Percentiles rank a stretch among this genome's conserved stretches.
phyloP scores from a whole-genome alignment of 2,113 vertebrate genomes.

The Callionymus lyra region DNA sequence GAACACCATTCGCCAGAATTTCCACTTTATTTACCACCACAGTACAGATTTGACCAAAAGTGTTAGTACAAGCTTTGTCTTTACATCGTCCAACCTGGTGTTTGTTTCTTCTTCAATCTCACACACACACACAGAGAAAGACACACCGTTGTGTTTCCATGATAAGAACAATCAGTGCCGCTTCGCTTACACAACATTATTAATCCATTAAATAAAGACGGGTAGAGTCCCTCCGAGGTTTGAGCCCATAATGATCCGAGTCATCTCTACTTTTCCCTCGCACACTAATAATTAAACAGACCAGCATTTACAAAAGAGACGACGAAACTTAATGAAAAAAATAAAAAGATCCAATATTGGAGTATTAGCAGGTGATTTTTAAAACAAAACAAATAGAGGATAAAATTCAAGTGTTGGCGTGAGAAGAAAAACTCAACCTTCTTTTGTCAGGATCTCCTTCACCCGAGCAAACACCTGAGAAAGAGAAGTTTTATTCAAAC shows the following conservation, averaged over 20 bases:
- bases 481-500: constrained; percentile 6
- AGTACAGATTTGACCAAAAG: constrained; percentile 12
- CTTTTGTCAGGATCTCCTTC: constrained; percentile 80
- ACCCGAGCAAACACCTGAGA: constrained; percentile 89
- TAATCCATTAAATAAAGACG: too few relatives aligned
- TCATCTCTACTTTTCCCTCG: constrained; percentile 7
- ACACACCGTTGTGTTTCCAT: too few relatives aligned
- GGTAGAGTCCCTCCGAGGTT: too few relatives aligned
- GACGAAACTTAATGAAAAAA: constrained; percentile 17
- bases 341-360: constrained; percentile 38
- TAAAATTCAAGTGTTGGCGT: constrained; percentile 26
- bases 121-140: too few relatives aligned
- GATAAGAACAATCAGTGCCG: not conserved
- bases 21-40: constrained; percentile 12
- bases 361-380: constrained; percentile 31
- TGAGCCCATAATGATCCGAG: not conserved
- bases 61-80: not conserved
- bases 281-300: constrained; percentile 23
- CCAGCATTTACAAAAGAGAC: constrained; percentile 35
- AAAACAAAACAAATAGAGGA: constrained; percentile 35
- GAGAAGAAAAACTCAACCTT: constrained; percentile 63
- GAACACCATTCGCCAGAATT: not conserved
- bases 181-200: too few relatives aligned
- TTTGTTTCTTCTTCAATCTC: too few relatives aligned
- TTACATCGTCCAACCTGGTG: too few relatives aligned